A percentile compares a stretch with the other conserved stretches of the same genome.
Evolutionary conservation across 2,797 vertebrate genomes (phyloP).

Genomic region (Clarias fuscus): DNA sequence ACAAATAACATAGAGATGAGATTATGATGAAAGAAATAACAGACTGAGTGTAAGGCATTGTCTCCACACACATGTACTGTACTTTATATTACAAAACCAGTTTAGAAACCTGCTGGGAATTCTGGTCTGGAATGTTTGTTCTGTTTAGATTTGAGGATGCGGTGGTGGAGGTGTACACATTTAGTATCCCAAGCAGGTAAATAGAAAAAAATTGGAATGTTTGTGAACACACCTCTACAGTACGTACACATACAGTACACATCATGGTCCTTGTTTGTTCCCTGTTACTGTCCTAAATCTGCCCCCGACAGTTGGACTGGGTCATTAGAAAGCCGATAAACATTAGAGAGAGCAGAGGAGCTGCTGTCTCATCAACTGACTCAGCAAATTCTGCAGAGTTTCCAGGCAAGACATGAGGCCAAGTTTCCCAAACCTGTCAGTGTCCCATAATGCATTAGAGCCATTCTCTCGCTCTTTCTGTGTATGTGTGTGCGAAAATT

Average conservation of each 20-base stretch:
- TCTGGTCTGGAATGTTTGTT: no score
- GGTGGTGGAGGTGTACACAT: no score
- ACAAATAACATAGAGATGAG: no score
- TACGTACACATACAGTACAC: background rate
- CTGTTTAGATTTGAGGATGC: no score
- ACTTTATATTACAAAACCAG: no score
- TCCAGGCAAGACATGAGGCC: slow-evolving; percentile 23
- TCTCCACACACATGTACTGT: no score
- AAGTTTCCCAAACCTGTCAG: slow-evolving; percentile 28
- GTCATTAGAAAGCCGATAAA: slow-evolving; percentile 29
- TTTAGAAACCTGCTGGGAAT: no score
- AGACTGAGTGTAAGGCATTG: no score
- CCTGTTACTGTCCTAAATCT: background rate
- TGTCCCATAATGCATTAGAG: slow-evolving; percentile 1
- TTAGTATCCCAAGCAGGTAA: background rate
- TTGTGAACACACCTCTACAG: background rate
- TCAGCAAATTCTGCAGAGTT: slow-evolving; percentile 27
- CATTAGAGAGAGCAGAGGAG: slow-evolving; percentile 13
- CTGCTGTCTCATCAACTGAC: slow-evolving; percentile 22
- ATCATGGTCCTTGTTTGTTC: background rate
- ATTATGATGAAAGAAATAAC: no score
- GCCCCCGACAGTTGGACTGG: background rate
- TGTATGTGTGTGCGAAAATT: background rate
- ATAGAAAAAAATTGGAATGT: background rate
- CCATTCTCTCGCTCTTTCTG: background rate